These are phyloP conservation scores for Myiopsitta monachus DNA, from an alignment of 2,113 vertebrate genomes.

Conservation along the genomic window DNA sequence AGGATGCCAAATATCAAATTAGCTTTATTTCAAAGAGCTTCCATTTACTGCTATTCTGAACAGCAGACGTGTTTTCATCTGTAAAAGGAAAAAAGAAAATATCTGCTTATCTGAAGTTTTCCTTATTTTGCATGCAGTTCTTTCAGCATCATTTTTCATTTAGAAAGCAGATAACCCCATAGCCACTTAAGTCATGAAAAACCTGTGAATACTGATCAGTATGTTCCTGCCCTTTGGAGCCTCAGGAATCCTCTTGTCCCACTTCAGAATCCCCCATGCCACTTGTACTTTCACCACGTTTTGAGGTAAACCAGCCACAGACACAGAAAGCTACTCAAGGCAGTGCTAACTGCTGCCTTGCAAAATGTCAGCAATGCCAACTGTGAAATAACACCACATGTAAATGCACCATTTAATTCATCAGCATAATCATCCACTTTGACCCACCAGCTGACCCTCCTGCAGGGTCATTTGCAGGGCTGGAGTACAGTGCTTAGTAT, in stretches of 20 bases:
- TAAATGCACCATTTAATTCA: not conserved
- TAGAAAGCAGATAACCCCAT: not conserved
- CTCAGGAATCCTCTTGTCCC: not conserved
- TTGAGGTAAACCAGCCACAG: not conserved
- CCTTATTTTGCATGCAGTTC: not conserved
- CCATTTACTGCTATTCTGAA: not conserved
- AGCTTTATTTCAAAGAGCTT: not conserved
- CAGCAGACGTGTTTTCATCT: not conserved
- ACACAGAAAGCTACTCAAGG: not conserved
- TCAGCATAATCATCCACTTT: not conserved
- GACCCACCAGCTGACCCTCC: not conserved
- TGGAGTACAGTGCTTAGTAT: not conserved
- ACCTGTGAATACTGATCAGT: not conserved
- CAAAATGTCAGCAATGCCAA: not conserved
- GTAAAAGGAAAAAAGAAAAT: not conserved
- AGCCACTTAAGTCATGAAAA: not conserved
- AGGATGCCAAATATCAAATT: not conserved
- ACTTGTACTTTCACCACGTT: not conserved
- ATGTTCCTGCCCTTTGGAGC: not conserved
- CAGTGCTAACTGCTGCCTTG: not conserved
- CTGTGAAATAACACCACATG: not conserved
- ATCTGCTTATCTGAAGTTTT: not conserved
- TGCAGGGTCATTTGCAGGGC: not conserved
- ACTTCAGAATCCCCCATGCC: accelerated
- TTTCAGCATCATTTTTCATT: not conserved